Conservation (phyloP, 2,797 vertebrate species). For the Myripristis murdjan region DNA sequence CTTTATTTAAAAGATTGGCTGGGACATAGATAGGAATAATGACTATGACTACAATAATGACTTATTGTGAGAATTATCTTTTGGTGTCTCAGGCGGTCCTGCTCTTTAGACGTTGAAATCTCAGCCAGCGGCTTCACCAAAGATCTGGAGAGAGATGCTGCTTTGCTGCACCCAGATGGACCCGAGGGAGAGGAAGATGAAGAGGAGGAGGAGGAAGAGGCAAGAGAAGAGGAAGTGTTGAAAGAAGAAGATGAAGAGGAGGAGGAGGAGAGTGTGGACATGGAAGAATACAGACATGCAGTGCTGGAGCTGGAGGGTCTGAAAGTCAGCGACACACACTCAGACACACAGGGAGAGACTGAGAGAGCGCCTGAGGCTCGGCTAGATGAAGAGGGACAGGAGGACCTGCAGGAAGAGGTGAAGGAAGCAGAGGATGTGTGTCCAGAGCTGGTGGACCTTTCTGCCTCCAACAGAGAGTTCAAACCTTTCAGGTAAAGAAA, state of each 20-base stretch:
- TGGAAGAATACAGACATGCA: slow-evolving; percentile 85
- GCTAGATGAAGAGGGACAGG: slow-evolving; percentile 44
- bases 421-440: slow-evolving; percentile 78
- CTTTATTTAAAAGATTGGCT: background rate
- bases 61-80: background rate
- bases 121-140: slow-evolving; percentile 95
- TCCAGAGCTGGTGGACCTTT: slow-evolving; percentile 83
- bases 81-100: slow-evolving; percentile 83
- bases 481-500: slow-evolving; percentile 85
- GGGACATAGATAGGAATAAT: background rate
- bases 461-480: slow-evolving; percentile 84
- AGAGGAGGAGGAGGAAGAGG: slow-evolving; percentile 49
- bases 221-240: slow-evolving; percentile 48
- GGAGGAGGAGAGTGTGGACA: slow-evolving; percentile 65
- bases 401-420: slow-evolving; percentile 57
- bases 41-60: background rate
- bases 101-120: slow-evolving; percentile 92
- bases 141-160: slow-evolving; percentile 89
- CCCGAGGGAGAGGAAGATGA: slow-evolving; percentile 81
- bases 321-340: slow-evolving; percentile 59
- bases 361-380: slow-evolving; percentile 8
- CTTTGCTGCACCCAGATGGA: slow-evolving; percentile 86
- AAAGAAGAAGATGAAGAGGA: slow-evolving; percentile 47
- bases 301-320: slow-evolving; percentile 87
- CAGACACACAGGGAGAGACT: slow-evolving; percentile 37